Evolutionary conservation across 2,113 vertebrate species (phyloP), one percentile per base, ranked within the genome.

Genomic region (Silurus asotus): DNA sequence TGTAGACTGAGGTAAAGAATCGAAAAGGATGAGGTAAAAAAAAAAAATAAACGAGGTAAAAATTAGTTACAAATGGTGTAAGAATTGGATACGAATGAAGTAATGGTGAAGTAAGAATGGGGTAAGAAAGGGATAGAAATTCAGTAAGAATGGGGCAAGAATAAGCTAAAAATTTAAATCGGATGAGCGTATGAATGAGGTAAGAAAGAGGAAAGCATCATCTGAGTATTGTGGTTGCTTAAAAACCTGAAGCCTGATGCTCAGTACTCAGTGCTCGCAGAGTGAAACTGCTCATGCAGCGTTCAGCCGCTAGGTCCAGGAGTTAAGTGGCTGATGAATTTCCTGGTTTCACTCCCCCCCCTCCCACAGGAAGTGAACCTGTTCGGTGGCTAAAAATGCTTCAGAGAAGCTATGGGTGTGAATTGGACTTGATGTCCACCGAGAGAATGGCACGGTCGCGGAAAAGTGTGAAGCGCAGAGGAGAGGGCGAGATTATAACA

Each of bases 401-500:
- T 51, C 67, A 70, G 67, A 19, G 9, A 23, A 74, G 49, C 49
- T 53, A 23, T 45, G 8, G 37, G 69, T 72, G 70, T 23, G 70
- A 72, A 45, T 5, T 25, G 53, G 76, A 37, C 55, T 79, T 37
- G n/a, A 77, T 77, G 53, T 28, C 15, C 75, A 17, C 75, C 4
- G 76, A 79, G 76, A 45, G 53, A 37, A 6, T 37, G 55, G 55
- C 25, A 37, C 55, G 76, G 76, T 78, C 76, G 37, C 19, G 14
- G n/a, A 45, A 37, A 80, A 45, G 56, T 61, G 77, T 61, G 77
- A 61, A 61, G 77, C 9, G 17, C 77, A 80, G 37, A 80, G 77
- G 56, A 61, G 28, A 80, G 56, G 77, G 56, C 77, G 56, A 80
- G 77, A 80, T 80, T 80, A 11, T 80, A 48, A 80, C 77, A 80